phyloP scores from a whole-genome alignment of 1,140 invertebrate species.

The Uloborus diversus region DNA sequence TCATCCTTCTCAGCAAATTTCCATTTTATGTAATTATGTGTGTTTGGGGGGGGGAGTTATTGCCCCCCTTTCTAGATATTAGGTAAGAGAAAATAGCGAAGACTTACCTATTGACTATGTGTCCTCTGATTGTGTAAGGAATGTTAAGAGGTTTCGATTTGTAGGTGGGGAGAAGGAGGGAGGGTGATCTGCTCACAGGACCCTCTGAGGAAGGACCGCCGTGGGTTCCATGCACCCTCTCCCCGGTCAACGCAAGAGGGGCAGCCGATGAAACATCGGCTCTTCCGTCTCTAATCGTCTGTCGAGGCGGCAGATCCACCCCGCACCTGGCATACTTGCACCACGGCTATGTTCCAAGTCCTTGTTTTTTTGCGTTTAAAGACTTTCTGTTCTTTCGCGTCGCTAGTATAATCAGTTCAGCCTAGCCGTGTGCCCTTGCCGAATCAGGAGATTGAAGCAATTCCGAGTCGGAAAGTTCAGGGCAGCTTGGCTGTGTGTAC shows the following conservation, averaged over 20 bases:
- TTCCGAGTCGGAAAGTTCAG: too few relatives aligned
- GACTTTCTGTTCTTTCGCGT: neutral
- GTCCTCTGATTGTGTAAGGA: neutral
- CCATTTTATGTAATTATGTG: too few relatives aligned
- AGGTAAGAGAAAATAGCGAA: too few relatives aligned
- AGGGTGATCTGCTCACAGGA: constrained; percentile 4
- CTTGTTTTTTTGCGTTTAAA: neutral
- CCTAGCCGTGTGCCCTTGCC: neutral
- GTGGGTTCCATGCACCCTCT: constrained; percentile 39
- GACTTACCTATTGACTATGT: neutral
- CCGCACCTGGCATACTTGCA: constrained; percentile 15
- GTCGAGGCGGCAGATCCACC: neutral
- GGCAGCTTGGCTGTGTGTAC: too few relatives aligned
- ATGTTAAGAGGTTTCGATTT: neutral
- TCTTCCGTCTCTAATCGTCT: constrained; percentile 10
- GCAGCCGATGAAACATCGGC: constrained; percentile 13
- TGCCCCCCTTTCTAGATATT: too few relatives aligned
- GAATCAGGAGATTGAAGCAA: neutral
- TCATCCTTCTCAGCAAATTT: too few relatives aligned
- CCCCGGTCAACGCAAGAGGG: constrained; percentile 26
- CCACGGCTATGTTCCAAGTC: too few relatives aligned
- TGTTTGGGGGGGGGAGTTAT: too few relatives aligned
- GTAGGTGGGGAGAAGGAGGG: neutral
- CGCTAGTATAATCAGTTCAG: neutral
- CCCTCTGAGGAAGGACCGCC: constrained; percentile 34